Evolutionary conservation across 2,797 vertebrate species (phyloP), one percentile per base, ranked within the genome.

Genomic region (Ibycter americanus): DNA sequence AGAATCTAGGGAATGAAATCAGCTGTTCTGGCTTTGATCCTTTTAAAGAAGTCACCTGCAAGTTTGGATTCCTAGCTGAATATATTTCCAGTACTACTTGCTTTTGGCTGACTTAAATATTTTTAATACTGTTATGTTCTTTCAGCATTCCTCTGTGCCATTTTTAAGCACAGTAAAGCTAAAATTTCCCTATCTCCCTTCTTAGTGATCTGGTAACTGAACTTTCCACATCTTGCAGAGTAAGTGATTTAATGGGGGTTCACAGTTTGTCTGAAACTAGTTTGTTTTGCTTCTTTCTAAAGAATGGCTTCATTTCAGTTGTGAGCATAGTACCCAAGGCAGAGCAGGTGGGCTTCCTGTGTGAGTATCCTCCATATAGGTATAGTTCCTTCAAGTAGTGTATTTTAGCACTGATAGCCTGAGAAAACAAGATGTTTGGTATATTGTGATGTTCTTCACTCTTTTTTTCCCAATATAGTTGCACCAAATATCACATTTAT

Each of bases 401-500:
- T 72, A 68, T n/a, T n/a, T n/a, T n/a, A n/a, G n/a, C n/a, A n/a
- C n/a, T n/a, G n/a, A n/a, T n/a, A n/a, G n/a, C n/a, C n/a, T n/a
- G n/a, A n/a, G n/a, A n/a, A n/a, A n/a, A n/a, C n/a, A n/a, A n/a
- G n/a, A n/a, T n/a, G n/a, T n/a, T n/a, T n/a, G n/a, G n/a, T n/a
- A n/a, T n/a, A n/a, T 74, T 93, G 94, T 96, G 91, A 97, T 97
- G 61, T 93, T 97, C 80, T 97, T 97, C 92, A 94, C 91, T 97
- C 66, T 98, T 97, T 97, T 97, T 97, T 98, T 94, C 97, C 94
- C 92, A 44, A 97, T 98, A 32, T 96, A 99, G 99, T 99, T 98
- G 97, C 99, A 89, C 99, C 99, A 86, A 99, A 98, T 97, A 99
- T 99, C 97, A 99, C 98, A 7, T 99, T 99, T 97, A 98, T 99